Evolutionary conservation across 2,113 vertebrate genomes (phyloP).

Genomic region (Mobula birostris): DNA sequence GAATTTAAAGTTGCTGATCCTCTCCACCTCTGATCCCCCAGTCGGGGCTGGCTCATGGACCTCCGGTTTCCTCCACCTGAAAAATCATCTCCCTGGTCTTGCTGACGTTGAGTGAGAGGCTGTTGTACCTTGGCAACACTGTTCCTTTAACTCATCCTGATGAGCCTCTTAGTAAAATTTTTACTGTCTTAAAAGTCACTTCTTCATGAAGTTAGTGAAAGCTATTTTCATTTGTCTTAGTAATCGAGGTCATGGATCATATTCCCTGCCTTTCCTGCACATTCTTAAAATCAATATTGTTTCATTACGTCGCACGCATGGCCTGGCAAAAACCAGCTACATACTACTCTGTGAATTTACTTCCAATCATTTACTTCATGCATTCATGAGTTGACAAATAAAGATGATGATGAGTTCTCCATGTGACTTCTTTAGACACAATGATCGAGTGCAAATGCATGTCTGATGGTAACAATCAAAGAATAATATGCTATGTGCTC

Average conservation of each 20-base stretch:
- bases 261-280: neutral
- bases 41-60: no score
- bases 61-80: no score
- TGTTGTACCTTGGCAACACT: neutral
- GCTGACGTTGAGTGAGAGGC: no score
- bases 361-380: conserved; percentile 31
- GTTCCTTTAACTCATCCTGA: neutral
- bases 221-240: neutral
- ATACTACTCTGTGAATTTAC: neutral
- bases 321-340: neutral
- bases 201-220: neutral
- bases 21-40: no score
- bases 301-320: neutral
- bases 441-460: conserved; percentile 24
- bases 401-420: conserved; percentile 24
- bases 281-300: conserved; percentile 21
- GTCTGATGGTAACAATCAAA: conserved; percentile 10
- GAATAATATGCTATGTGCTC: neutral
- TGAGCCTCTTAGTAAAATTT: neutral
- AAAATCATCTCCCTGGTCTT: no score
- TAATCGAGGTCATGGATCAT: neutral
- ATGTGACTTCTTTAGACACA: neutral
- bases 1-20: no score
- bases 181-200: neutral
- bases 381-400: conserved; percentile 7